These are phyloP conservation scores for Beris chalybata DNA, from an alignment of 2,888 invertebrate genomes.

Conservation along the genomic window DNA sequence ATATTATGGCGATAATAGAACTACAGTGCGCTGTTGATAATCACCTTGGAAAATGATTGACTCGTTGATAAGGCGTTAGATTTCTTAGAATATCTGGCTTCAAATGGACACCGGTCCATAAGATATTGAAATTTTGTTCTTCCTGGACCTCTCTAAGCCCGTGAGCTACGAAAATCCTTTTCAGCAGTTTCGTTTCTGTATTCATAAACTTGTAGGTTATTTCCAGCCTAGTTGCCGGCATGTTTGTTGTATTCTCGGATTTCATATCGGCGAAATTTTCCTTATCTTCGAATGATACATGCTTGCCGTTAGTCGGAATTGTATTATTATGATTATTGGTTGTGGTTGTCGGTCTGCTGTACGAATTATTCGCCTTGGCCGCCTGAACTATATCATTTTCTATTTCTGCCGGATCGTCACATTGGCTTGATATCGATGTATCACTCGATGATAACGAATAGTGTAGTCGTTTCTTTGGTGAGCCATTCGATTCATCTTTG, in stretches of 20 bases:
- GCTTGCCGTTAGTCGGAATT: constrained; percentile 16
- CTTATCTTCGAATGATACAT: constrained; percentile 41
- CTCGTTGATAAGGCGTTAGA: constrained; percentile 84
- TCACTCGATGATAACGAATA: constrained; percentile 51
- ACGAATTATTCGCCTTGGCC: neutral
- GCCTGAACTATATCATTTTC: constrained; percentile 49
- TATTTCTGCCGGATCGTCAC: constrained; percentile 56
- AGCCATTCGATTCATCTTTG: constrained; percentile 24
- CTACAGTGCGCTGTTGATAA: constrained; percentile 31
- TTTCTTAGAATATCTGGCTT: constrained; percentile 84
- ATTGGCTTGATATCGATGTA: constrained; percentile 52
- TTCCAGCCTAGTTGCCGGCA: constrained; percentile 70
- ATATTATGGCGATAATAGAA: too few relatives aligned
- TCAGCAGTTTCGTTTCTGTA: constrained; percentile 78
- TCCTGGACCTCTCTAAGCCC: constrained; percentile 72
- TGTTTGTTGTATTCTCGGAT: constrained; percentile 50
- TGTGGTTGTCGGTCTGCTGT: neutral
- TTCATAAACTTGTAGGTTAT: constrained; percentile 80
- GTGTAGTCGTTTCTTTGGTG: constrained; percentile 43
- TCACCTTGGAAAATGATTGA: constrained; percentile 93
- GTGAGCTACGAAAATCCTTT: constrained; percentile 75
- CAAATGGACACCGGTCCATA: constrained; percentile 93
- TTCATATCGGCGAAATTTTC: constrained; percentile 37
- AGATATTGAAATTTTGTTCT: constrained; percentile 77
- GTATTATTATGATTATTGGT: constrained; percentile 17